phyloP scores from a whole-genome alignment of 2,888 invertebrate genomes.

The Conchocele bisecta region DNA sequence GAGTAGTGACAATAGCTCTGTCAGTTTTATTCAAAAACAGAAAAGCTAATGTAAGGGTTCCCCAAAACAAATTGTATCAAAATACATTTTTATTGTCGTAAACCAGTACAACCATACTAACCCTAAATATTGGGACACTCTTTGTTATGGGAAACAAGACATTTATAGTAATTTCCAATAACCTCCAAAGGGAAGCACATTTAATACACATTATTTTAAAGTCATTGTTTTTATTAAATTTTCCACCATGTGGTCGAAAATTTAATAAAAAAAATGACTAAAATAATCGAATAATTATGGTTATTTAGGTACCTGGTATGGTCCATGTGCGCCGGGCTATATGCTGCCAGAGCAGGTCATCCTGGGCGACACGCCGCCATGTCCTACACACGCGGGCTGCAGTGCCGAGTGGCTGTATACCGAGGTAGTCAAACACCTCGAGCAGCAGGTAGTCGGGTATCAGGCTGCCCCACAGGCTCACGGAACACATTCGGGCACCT shows the following conservation, averaged over 20 bases:
- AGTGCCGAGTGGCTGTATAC: slow-evolving; percentile 39
- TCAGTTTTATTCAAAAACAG: too few species aligned
- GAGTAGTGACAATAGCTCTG: too few species aligned
- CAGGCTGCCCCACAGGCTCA: not conserved
- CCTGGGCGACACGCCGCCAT: slow-evolving; percentile 61
- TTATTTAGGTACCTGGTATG: slow-evolving; percentile 52
- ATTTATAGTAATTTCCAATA: not conserved
- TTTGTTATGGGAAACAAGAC: too few species aligned
- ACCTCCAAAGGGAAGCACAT: too few species aligned
- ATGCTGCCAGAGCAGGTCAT: slow-evolving; percentile 64
- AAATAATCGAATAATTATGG: not conserved
- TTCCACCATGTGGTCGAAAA: too few species aligned
- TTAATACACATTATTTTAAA: too few species aligned
- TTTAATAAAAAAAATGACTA: not conserved
- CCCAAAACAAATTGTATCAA: too few species aligned
- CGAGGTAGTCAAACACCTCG: slow-evolving; percentile 62
- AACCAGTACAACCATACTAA: too few species aligned
- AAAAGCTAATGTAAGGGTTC: too few species aligned
- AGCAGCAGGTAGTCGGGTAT: slow-evolving; percentile 60
- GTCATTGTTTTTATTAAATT: too few species aligned
- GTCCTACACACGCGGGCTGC: slow-evolving; percentile 50
- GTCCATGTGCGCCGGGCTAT: slow-evolving; percentile 53
- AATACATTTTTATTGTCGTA: too few species aligned
- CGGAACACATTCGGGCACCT: not conserved
- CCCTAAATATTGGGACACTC: too few species aligned